phyloP scores from a whole-genome alignment of 92 coral and sea anemone genomes.

The Umimayanthus chanpuru region DNA sequence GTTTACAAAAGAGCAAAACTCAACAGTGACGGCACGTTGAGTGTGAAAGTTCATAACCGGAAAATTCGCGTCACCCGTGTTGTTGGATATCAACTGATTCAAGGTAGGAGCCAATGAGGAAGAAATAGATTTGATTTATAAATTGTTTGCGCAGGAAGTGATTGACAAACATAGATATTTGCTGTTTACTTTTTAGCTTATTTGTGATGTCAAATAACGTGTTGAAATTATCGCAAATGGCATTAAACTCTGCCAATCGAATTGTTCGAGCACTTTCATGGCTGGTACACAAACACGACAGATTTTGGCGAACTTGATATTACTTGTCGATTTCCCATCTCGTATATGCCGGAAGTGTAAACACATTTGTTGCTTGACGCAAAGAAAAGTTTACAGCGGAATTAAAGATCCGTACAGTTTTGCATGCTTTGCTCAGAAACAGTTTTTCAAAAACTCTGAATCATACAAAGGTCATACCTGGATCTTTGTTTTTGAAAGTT shows the following conservation, averaged over 20 bases:
- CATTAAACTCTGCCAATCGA: too few species aligned
- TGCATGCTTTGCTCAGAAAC: not conserved
- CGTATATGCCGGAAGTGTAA: not conserved
- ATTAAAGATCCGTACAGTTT: not conserved
- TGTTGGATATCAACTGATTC: not conserved
- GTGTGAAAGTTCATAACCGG: slow-evolving; percentile 20
- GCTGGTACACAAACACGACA: too few species aligned
- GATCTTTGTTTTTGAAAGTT: too few species aligned
- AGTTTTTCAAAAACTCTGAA: too few species aligned
- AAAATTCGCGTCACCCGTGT: not conserved
- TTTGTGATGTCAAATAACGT: too few species aligned
- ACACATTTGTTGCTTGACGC: not conserved
- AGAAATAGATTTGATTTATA: not conserved
- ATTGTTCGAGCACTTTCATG: too few species aligned
- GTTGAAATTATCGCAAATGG: too few species aligned
- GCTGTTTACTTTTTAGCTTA: too few species aligned
- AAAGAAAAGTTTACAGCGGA: not conserved
- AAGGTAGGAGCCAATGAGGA: not conserved
- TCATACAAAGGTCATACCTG: too few species aligned
- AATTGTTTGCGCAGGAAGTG: not conserved
- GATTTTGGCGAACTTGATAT: too few species aligned
- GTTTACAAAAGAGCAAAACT: slow-evolving; percentile 24
- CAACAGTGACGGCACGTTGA: slow-evolving; percentile 16
- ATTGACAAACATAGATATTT: too few species aligned
- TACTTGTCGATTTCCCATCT: not conserved